Percentiles rank a stretch among this genome's conserved stretches.
phyloP scores from a whole-genome alignment of 2,797 vertebrate genomes.

The Tangara arthus region DNA sequence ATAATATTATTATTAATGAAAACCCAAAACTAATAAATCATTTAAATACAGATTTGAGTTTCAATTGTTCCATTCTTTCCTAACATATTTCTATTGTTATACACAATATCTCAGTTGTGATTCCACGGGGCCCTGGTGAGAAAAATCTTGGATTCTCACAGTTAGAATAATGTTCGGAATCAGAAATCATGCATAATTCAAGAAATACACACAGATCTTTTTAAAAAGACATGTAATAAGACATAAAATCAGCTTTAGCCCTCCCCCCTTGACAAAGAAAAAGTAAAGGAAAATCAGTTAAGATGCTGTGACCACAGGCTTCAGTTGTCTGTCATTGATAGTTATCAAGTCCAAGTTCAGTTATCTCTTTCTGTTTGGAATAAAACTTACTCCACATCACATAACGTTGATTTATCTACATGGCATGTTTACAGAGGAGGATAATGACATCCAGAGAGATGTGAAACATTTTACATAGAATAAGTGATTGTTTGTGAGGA shows the following conservation, averaged over 20 bases:
- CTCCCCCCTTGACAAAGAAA: rapidly evolving
- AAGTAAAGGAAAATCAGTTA: neutral
- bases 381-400: neutral
- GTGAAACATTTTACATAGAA: neutral
- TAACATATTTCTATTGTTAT: neutral
- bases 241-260: neutral
- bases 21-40: neutral
- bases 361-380: neutral
- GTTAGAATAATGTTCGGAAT: neutral
- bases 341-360: neutral
- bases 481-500: neutral
- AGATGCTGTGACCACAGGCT: neutral
- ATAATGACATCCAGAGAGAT: neutral
- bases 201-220: neutral
- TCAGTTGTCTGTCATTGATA: neutral
- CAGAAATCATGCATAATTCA: neutral
- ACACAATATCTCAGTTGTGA: neutral
- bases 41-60: neutral
- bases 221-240: neutral
- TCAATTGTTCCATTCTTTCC: neutral
- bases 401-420: neutral
- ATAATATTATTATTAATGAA: neutral
- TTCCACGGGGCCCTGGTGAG: neutral
- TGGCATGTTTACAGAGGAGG: neutral
- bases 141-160: neutral